Conservation (phyloP, 2,888 invertebrate genomes). For the Cheilosia soror region DNA sequence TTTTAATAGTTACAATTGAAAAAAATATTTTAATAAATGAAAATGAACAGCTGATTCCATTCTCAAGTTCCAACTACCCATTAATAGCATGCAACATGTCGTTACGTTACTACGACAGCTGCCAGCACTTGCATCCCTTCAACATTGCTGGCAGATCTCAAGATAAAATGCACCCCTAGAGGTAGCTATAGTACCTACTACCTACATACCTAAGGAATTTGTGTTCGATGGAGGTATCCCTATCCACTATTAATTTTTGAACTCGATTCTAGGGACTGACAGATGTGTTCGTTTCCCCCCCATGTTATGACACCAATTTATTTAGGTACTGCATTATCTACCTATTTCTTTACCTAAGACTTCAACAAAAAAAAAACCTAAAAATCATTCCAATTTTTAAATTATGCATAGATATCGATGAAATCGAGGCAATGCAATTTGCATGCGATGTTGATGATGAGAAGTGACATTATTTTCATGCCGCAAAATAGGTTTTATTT, state of each 20-base stretch:
- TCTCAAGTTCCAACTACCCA: background rate
- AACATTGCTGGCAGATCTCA: slow-evolving; percentile 12
- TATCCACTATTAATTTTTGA: slow-evolving; percentile 37
- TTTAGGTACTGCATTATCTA: background rate
- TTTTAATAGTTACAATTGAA: too few species aligned
- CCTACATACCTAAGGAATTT: slow-evolving; percentile 17
- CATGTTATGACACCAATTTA: slow-evolving; percentile 6
- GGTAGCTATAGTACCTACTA: slow-evolving; percentile 25
- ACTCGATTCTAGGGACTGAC: slow-evolving; percentile 28
- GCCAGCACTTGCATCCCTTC: slow-evolving; percentile 54
- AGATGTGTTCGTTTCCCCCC: slow-evolving; percentile 39
- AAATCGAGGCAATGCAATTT: too few species aligned
- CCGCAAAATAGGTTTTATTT: too few species aligned
- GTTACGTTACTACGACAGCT: slow-evolving; percentile 51
- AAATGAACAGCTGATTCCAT: slow-evolving; percentile 22
- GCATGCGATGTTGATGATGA: too few species aligned
- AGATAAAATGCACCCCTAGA: slow-evolving; percentile 39
- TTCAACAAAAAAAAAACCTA: too few species aligned
- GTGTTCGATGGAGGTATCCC: slow-evolving; percentile 35
- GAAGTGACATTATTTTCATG: too few species aligned
- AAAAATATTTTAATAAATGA: background rate
- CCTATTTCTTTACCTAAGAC: background rate
- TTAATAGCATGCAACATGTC: slow-evolving; percentile 38
- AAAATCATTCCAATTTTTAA: too few species aligned
- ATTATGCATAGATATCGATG: too few species aligned